These are phyloP conservation scores for Pyrgilauda ruficollis DNA, from an alignment of 2,113 vertebrate species.

Conservation along the genomic window DNA sequence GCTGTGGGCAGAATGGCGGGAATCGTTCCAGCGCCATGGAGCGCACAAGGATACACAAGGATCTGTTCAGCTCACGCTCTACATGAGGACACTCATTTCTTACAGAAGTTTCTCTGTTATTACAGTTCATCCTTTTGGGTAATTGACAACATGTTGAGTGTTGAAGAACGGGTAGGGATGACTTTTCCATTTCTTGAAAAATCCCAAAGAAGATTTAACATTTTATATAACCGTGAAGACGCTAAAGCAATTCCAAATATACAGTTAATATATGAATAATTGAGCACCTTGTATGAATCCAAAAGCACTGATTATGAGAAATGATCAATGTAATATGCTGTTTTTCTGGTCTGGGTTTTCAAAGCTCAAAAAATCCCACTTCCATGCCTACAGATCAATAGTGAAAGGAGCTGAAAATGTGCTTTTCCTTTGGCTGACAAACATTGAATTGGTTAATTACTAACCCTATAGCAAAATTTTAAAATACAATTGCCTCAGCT, in stretches of 20 bases:
- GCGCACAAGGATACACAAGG: background rate
- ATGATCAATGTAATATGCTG: accelerated
- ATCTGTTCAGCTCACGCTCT: background rate
- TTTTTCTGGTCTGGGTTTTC: background rate
- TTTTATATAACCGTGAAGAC: background rate
- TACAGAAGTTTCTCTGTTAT: background rate
- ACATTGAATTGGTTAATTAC: background rate
- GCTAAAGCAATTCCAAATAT: background rate
- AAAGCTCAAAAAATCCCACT: no score
- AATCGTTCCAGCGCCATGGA: background rate
- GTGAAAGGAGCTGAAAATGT: background rate
- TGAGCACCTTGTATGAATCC: background rate
- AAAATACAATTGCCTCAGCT: background rate
- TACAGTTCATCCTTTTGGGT: background rate
- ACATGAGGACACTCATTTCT: background rate
- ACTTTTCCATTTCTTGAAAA: background rate
- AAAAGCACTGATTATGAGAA: background rate
- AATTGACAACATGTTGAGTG: background rate
- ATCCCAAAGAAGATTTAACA: background rate
- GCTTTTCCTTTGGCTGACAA: background rate
- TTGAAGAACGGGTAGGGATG: background rate
- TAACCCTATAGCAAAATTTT: background rate
- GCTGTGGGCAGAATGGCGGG: background rate
- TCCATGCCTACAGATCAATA: no score
- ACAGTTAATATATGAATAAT: background rate